phyloP scores from a whole-genome alignment of 2,888 invertebrate genomes.

The Nezara viridula region DNA sequence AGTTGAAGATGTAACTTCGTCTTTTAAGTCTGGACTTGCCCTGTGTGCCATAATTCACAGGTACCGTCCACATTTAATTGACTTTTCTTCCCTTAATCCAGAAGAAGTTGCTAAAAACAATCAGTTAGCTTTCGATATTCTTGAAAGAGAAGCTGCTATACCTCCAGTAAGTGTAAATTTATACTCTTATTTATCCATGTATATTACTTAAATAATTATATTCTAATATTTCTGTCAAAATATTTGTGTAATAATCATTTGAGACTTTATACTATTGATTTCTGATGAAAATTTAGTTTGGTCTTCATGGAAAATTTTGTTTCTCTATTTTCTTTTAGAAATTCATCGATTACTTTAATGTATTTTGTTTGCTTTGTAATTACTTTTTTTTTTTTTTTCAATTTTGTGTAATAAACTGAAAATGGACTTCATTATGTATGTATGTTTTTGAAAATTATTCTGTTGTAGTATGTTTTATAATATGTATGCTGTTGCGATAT shows the following conservation, averaged over 20 bases:
- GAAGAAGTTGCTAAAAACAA: conserved; percentile 79
- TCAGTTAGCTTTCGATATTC: conserved; percentile 86
- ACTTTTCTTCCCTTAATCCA: conserved; percentile 77
- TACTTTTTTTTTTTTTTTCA: too few species aligned
- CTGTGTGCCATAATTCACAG: conserved; percentile 84
- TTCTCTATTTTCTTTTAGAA: background rate
- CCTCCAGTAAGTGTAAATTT: conserved; percentile 70
- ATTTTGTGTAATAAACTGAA: too few species aligned
- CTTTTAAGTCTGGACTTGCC: conserved; percentile 78
- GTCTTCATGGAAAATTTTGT: background rate
- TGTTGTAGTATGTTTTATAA: too few species aligned
- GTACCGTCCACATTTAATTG: conserved; percentile 92
- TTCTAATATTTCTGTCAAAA: too few species aligned
- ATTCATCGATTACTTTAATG: too few species aligned
- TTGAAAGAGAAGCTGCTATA: conserved; percentile 87
- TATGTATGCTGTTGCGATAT: too few species aligned
- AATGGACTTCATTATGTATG: too few species aligned
- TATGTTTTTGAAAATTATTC: too few species aligned
- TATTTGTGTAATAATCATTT: background rate
- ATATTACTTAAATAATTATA: background rate
- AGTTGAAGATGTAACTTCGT: conserved; percentile 78
- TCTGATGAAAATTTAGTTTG: background rate
- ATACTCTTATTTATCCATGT: background rate
- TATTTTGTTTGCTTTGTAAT: too few species aligned
- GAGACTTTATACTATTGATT: background rate